Base-by-base conservation (phyloP, 2,797 vertebrate genomes). In the Xerus rutilus region DNA sequence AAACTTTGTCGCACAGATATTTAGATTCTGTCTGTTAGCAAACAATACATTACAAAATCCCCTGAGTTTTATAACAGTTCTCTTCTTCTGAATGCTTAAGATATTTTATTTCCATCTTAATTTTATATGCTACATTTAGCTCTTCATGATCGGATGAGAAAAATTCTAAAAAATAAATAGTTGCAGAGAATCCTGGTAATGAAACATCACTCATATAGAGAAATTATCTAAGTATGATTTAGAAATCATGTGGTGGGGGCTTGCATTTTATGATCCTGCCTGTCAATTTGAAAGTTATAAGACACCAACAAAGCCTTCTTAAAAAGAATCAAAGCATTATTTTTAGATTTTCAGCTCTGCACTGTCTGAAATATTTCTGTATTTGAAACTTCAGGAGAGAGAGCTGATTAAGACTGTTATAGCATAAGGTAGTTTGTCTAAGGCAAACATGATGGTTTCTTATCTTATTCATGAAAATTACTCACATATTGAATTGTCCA, bases 391-490 rank as follows among this genome's bases (percentile, higher is more conserved):
- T 96, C 6, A 89, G 89, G 96, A 78, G 76, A 77, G 76, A 87
- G 1, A 92, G 74, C 88, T 94, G 78, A 59, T 57, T 49, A 85
- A 82, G 23, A 18, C 30, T 89, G 72, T 45, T 70, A 35, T 28
- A 79, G 96, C 64, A 12, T 76, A 92, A 96, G 76, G 67, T 89
- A 95, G 69, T 81, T 96, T 52, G 72, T 97, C 74, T 93, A 97
- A 98, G 84, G 91, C 94, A 98, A 97, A 96, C 88, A 92, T 47
- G 28, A 93, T 28, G 21, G 92, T 96, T 94, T 97, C 93, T 97
- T 98, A 98, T 35, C 70, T 77, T 97, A 96, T 94, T 96, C 94
- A 78, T 95, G 92, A 96, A 97, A 98, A 93, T 69, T 89, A 94
- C 95, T 95, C 97, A 94, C 91, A 78, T 18, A 97, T 91, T 86